A percentile compares a stretch with the other conserved stretches of the same genome.
Conservation (phyloP, 2,113 vertebrate species). For the Nycticebus coucang region DNA sequence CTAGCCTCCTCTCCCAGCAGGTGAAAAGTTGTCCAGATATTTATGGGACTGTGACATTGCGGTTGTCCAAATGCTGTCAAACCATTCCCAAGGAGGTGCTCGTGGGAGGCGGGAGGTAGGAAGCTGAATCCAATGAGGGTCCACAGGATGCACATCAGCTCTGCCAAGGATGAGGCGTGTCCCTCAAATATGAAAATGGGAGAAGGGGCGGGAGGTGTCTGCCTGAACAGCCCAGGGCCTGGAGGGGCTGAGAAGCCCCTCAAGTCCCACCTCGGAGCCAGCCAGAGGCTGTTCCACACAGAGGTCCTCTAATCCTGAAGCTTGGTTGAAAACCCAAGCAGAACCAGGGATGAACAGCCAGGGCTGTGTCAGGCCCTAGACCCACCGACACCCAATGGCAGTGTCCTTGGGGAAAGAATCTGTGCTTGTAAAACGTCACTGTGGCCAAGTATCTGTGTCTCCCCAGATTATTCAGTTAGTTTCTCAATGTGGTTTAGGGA, state of each 20-base stretch:
- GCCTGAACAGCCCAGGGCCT: accelerated
- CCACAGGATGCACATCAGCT: not conserved
- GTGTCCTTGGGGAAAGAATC: not conserved
- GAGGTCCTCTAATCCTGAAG: not conserved
- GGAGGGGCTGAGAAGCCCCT: not conserved
- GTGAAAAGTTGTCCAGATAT: not conserved
- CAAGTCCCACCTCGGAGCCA: accelerated
- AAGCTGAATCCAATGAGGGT: no score
- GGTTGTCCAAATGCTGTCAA: not conserved
- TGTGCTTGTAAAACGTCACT: accelerated
- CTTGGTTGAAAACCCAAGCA: not conserved
- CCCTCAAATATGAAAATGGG: not conserved
- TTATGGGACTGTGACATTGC: not conserved
- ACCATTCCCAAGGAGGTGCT: not conserved
- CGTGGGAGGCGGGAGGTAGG: not conserved
- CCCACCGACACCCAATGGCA: not conserved
- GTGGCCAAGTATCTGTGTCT: not conserved
- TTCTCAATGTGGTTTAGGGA: not conserved
- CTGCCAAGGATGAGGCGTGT: accelerated
- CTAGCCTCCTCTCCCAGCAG: not conserved
- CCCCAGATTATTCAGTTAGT: not conserved
- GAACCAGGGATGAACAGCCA: not conserved
- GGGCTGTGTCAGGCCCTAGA: not conserved
- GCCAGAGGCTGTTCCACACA: not conserved
- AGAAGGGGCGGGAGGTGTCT: not conserved